Base-by-base conservation (phyloP, 2,797 vertebrate genomes). In the Acrossocheilus fasciatus region DNA sequence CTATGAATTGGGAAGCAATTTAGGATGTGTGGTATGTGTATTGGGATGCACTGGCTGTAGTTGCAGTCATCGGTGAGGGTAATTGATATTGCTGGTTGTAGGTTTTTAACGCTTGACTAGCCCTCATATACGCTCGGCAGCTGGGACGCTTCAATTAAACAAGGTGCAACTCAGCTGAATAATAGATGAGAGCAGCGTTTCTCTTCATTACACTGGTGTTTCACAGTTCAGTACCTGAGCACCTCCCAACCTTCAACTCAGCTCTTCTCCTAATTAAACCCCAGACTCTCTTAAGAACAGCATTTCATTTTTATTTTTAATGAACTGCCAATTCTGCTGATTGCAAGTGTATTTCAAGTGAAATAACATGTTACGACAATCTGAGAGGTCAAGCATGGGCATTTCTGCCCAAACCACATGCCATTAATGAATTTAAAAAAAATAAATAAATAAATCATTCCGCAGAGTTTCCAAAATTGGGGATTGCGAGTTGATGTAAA, bases 141-240 rank as follows among this genome's bases (percentile, higher is more conserved):
- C 93, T 94, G 92, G 87, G 91, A 89, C 90, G 92, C 90, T 94
- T 93, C 90, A 93, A 91, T 94, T 91, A 91, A 89, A 88, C 69
- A 74, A 62, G 79, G 91, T 77, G 84, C 90, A 91, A 78, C 83
- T 79, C 82, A 76, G 89, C 87, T 95, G 86, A 95, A 96, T 96
- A 93, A 95, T 95, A 79, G 84, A 95, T 94, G 92, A 89, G 68
- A 17, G 5, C 57, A 76, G 62, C 83, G 86, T 90, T 90, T 50
- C 18, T 73, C 87, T 85, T 79, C 72, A 85, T 89, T 90, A 87
- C 66, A 89, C 89, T 70, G 79, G n/a, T 78, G 87, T 77, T 87
- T 86, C 77, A 62, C 57, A 52, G 84, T 72, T 82, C 83, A 5
- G 54, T 39, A 30, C 36, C 34, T 41, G 68, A 14, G 0, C 59